These are phyloP conservation scores for Cheiracanthium punctorium DNA, from an alignment of 2,888 invertebrate genomes.

Conservation along the genomic window DNA sequence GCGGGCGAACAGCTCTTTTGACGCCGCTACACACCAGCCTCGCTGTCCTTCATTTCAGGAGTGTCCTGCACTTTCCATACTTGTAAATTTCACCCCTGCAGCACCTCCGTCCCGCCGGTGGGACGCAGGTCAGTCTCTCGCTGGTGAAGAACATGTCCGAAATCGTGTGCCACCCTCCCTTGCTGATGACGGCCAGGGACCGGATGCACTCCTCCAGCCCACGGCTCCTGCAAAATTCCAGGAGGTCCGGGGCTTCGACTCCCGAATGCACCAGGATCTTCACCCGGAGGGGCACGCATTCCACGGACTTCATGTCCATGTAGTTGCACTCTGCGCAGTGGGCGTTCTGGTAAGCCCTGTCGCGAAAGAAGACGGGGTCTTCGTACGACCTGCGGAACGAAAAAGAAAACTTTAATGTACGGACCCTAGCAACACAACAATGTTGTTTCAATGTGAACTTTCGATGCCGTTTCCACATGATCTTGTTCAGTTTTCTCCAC, in stretches of 20 bases:
- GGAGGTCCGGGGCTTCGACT: not conserved
- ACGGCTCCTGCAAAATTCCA: not conserved
- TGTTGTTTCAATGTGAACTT: too few species aligned
- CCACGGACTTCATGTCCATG: not conserved
- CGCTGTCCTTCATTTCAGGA: too few species aligned
- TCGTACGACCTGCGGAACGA: not conserved
- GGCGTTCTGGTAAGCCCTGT: constrained; percentile 32
- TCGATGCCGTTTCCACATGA: too few species aligned
- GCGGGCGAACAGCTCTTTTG: too few species aligned
- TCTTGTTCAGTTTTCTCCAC: too few species aligned
- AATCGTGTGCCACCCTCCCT: not conserved
- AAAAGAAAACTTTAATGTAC: too few species aligned
- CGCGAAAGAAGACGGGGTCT: constrained; percentile 27
- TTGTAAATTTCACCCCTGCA: not conserved
- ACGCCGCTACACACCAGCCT: too few species aligned
- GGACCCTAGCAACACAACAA: too few species aligned
- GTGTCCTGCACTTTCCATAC: not conserved
- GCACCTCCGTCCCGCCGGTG: not conserved
- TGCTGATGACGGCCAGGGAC: not conserved
- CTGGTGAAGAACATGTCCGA: not conserved
- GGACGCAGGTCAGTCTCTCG: not conserved
- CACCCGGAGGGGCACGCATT: constrained; percentile 29
- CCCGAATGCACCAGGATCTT: not conserved
- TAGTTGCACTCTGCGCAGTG: constrained; percentile 45
- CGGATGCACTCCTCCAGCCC: not conserved